Conservation (phyloP, 2,797 vertebrate genomes). For the Pitangus sulphuratus region DNA sequence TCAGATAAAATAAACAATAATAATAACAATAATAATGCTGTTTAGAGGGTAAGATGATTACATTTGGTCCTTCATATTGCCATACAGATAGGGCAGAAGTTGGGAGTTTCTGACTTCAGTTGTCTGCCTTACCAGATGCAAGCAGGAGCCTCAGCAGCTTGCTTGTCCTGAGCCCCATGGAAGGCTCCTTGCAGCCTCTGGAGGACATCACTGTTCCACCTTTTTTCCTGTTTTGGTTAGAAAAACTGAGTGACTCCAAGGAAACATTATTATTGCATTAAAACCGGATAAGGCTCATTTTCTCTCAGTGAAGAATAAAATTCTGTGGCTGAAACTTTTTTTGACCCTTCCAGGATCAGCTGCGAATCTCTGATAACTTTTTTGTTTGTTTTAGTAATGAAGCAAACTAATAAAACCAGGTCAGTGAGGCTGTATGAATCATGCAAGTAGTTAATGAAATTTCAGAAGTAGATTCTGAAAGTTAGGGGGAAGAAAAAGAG, state of each 20-base stretch:
- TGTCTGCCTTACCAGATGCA: neutral
- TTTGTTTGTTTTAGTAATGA: neutral
- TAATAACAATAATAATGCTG: neutral
- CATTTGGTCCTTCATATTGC: neutral
- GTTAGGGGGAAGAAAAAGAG: rapidly evolving
- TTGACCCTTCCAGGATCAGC: neutral
- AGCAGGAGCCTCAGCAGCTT: neutral
- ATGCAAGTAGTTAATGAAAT: neutral
- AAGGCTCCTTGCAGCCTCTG: neutral
- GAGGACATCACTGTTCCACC: neutral
- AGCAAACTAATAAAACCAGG: neutral
- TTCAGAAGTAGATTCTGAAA: neutral
- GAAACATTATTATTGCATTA: neutral
- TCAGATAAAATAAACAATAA: neutral
- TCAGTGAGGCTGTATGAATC: neutral
- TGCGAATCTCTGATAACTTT: neutral
- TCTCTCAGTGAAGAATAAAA: neutral
- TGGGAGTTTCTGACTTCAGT: neutral
- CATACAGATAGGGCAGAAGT: neutral
- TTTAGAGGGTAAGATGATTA: neutral
- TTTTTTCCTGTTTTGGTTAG: neutral
- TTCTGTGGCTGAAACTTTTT: neutral
- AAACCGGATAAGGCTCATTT: neutral
- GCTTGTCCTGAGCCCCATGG: neutral
- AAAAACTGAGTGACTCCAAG: neutral